Conservation (phyloP, 2,113 vertebrate genomes). For the Panthera tigris region DNA sequence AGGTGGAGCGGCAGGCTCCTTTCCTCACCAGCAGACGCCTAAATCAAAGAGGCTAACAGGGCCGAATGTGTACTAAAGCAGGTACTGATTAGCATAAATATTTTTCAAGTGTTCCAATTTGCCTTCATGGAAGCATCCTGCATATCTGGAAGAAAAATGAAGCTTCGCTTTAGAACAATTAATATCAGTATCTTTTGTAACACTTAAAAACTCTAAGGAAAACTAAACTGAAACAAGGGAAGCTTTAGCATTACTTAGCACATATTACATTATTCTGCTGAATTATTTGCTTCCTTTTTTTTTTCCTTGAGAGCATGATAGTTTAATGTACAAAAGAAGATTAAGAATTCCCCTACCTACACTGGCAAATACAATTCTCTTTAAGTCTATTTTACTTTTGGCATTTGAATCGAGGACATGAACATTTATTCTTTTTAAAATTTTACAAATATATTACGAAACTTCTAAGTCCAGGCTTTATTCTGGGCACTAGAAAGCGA, state of each 20-base stretch:
- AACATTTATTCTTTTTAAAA: background rate
- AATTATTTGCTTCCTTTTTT: background rate
- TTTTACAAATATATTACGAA: slow-evolving; percentile 15
- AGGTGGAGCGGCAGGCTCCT: background rate
- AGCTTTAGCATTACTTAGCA: slow-evolving; percentile 19
- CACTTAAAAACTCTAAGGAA: slow-evolving; percentile 15
- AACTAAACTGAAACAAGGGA: slow-evolving; percentile 46
- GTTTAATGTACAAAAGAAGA: background rate
- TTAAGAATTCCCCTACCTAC: background rate
- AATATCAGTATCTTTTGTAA: slow-evolving; percentile 54
- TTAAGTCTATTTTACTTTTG: background rate
- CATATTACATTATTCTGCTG: slow-evolving; percentile 28
- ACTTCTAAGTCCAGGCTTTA: background rate
- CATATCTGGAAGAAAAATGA: slow-evolving; percentile 60
- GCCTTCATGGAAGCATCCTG: slow-evolving; percentile 33
- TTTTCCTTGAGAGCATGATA: background rate
- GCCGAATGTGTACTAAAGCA: background rate
- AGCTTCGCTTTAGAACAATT: slow-evolving; percentile 42
- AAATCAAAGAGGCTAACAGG: background rate
- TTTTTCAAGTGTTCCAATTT: slow-evolving; percentile 46
- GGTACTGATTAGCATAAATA: slow-evolving; percentile 42
- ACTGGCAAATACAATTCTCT: background rate
- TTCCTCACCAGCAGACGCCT: background rate
- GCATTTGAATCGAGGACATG: background rate
- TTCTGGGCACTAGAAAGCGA: background rate